Conservation (phyloP, 2,113 vertebrate species). For the Proteles cristata region DNA sequence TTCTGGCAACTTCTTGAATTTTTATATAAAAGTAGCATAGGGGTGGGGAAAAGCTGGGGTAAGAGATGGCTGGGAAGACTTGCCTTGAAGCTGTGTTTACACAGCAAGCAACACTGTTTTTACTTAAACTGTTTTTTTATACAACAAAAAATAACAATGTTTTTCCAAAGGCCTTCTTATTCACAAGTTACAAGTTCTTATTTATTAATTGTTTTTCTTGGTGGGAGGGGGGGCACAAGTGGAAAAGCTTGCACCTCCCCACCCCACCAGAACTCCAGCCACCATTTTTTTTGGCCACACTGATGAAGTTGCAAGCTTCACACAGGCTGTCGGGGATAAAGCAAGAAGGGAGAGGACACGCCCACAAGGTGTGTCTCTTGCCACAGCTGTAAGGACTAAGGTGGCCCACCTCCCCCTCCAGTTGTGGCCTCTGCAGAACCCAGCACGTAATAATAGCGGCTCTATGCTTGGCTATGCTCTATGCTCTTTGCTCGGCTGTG, state of each 20-base stretch:
- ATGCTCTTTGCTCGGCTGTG: not conserved
- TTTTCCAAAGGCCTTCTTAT: conserved; percentile 56
- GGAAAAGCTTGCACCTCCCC: not conserved
- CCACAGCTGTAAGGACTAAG: not conserved
- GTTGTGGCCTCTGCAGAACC: not conserved
- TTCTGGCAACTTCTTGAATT: conserved; percentile 35
- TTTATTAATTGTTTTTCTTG: conserved; percentile 29
- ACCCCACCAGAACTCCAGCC: not conserved
- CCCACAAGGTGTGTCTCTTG: not conserved
- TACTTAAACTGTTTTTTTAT: conserved; percentile 7
- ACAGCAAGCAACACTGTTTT: conserved; percentile 24
- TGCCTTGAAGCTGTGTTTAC: conserved; percentile 44
- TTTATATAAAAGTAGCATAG: not conserved
- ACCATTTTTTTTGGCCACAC: not conserved
- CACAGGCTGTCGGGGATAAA: not conserved
- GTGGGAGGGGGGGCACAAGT: not conserved
- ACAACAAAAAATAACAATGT: conserved; percentile 50
- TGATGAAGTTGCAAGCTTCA: not conserved
- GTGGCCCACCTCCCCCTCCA: not conserved
- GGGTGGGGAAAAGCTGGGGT: not conserved
- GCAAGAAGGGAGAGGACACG: not conserved
- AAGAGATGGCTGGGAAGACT: not conserved
- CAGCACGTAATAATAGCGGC: not conserved
- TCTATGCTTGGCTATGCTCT: not conserved
- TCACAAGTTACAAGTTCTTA: not conserved